Conservation (phyloP, 2,797 vertebrate species). For the Pachyuromys duprasi region DNA sequence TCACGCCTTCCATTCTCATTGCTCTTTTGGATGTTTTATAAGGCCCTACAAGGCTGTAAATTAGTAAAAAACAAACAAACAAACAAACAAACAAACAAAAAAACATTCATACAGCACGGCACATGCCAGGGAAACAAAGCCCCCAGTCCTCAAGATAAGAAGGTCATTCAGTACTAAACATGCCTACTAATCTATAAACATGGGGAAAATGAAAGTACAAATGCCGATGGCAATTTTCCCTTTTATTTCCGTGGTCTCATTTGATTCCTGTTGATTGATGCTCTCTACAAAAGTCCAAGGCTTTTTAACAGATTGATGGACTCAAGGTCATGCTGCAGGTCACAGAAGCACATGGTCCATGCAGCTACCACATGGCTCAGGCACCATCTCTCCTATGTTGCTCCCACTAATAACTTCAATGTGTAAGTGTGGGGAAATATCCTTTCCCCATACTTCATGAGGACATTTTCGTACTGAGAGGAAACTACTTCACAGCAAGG, state of each 20-base stretch:
- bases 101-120: not conserved
- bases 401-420: not conserved
- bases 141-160: conserved; percentile 23
- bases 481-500: not conserved
- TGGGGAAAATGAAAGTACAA: not conserved
- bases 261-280: conserved; percentile 37
- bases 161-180: conserved; percentile 63
- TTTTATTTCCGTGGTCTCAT: conserved; percentile 47
- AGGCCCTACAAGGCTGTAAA: not conserved
- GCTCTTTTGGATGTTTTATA: not conserved
- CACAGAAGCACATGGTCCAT: not conserved
- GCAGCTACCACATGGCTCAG: not conserved
- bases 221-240: conserved; percentile 47
- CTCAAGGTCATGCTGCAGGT: conserved; percentile 50
- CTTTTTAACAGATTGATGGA: not conserved
- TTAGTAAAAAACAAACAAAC: not conserved
- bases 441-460: not conserved
- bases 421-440: not conserved
- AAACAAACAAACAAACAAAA: too few relatives aligned
- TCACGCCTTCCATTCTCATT: not conserved
- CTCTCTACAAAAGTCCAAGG: conserved; percentile 1
- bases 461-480: not conserved
- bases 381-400: not conserved
- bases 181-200: conserved; percentile 49
- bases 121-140: not conserved